Evolutionary conservation across 2,888 invertebrate species (phyloP).

Genomic region (Erynnis tages): DNA sequence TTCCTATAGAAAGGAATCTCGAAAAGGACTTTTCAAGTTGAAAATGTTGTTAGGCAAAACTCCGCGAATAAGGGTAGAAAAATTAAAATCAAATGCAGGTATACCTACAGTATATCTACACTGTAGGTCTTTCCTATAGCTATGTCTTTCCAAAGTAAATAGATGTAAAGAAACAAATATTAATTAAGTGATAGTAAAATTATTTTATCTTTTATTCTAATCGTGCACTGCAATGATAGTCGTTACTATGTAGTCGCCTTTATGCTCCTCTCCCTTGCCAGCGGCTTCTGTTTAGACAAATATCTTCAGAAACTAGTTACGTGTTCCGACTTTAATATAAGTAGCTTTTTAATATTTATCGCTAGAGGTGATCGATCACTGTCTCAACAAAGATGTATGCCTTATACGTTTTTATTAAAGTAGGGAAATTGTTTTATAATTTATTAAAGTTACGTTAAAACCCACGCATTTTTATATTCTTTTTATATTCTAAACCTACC

Average conservation of each 20-base stretch:
- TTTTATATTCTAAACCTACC: not conserved
- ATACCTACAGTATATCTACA: no score
- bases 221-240: not conserved
- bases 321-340: slow-evolving; percentile 65
- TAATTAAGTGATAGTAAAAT: no score
- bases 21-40: no score
- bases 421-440: slow-evolving; percentile 9
- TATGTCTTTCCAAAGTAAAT: no score
- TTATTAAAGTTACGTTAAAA: slow-evolving; percentile 4
- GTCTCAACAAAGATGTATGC: slow-evolving; percentile 13
- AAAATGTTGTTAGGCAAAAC: no score
- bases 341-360: slow-evolving; percentile 68
- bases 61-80: no score
- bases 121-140: no score
- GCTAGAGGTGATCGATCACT: slow-evolving; percentile 21
- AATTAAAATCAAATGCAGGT: no score
- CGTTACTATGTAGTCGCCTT: slow-evolving; percentile 41
- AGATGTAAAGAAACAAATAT: no score
- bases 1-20: no score
- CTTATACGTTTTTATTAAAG: slow-evolving; percentile 18
- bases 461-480: not conserved
- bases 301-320: slow-evolving; percentile 76
- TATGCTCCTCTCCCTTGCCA: slow-evolving; percentile 53
- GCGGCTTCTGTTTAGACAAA: slow-evolving; percentile 74
- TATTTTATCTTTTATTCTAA: not conserved